These are phyloP conservation scores for Hydra vulgaris DNA, from an alignment of 30 jellyfish, hydroid and myxozoan genomes.

Conservation along the genomic window DNA sequence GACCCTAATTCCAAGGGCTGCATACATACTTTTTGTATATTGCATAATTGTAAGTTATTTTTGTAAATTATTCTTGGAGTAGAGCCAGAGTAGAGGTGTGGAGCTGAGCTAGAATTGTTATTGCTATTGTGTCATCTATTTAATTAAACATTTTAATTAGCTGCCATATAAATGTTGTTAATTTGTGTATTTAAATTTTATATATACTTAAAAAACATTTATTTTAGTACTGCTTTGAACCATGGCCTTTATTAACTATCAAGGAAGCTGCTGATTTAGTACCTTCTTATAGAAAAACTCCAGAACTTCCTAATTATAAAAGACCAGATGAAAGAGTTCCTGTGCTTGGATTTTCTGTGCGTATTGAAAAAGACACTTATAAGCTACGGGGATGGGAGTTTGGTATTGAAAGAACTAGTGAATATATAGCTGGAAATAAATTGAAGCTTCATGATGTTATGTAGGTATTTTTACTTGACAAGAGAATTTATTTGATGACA, in stretches of 20 bases:
- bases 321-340: conserved; percentile 68
- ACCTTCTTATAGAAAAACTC: conserved; percentile 56
- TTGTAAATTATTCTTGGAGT: too few species aligned
- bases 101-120: too few species aligned
- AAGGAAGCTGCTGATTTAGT: conserved; percentile 73
- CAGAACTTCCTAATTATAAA: conserved; percentile 47
- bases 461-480: conserved; percentile 37
- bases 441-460: conserved; percentile 49
- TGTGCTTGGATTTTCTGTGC: conserved; percentile 73
- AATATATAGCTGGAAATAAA: conserved; percentile 59
- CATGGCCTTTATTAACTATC: conserved; percentile 78
- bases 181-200: too few species aligned
- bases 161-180: too few species aligned
- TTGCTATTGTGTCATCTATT: too few species aligned
- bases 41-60: too few species aligned
- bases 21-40: too few species aligned
- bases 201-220: too few species aligned
- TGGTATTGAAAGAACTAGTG: conserved; percentile 53
- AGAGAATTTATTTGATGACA: too few species aligned
- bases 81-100: too few species aligned
- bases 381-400: conserved; percentile 76
- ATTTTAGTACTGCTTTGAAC: conserved; percentile 84
- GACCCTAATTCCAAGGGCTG: too few species aligned
- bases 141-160: too few species aligned
- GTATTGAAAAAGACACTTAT: conserved; percentile 63